Conservation (phyloP, 2,888 invertebrate species). For the Scaptomyza caliginosa region DNA sequence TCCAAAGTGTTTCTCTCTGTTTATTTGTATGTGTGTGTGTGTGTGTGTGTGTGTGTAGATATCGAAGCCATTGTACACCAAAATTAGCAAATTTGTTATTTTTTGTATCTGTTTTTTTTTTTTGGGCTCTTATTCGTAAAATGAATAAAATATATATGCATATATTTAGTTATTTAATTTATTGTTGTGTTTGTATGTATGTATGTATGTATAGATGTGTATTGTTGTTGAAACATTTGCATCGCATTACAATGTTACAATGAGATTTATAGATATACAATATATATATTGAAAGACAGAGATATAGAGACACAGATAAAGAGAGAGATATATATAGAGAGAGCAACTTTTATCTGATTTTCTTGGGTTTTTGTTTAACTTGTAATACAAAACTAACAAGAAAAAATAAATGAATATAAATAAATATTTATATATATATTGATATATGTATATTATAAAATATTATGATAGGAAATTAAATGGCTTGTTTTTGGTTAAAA, state of each 20-base stretch:
- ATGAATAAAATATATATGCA: slow-evolving; percentile 55
- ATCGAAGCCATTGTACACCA: slow-evolving; percentile 79
- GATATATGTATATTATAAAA: slow-evolving; percentile 11
- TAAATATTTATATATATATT: slow-evolving; percentile 20
- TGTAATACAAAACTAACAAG: slow-evolving; percentile 35
- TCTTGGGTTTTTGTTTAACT: slow-evolving; percentile 29
- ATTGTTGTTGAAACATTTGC: slow-evolving; percentile 66
- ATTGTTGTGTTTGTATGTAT: slow-evolving; percentile 29
- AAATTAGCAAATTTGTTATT: slow-evolving; percentile 77
- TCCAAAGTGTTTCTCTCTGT: neutral
- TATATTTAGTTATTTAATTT: neutral
- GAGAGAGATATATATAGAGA: slow-evolving; percentile 49
- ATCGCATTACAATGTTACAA: slow-evolving; percentile 81
- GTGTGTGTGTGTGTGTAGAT: slow-evolving; percentile 41
- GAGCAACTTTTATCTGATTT: slow-evolving; percentile 45
- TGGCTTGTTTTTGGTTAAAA: slow-evolving; percentile 59
- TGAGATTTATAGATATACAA: slow-evolving; percentile 40
- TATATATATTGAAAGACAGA: slow-evolving; percentile 17
- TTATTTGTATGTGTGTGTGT: neutral
- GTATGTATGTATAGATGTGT: slow-evolving; percentile 16
- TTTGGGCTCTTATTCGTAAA: slow-evolving; percentile 66
- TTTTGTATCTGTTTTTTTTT: slow-evolving; percentile 53
- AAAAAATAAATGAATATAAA: slow-evolving; percentile 24
- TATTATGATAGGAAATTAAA: slow-evolving; percentile 59
- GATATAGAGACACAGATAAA: slow-evolving; percentile 44